Evolutionary conservation across 2,888 invertebrate species (phyloP).

Genomic region (Thecocarcelia acutangulata): DNA sequence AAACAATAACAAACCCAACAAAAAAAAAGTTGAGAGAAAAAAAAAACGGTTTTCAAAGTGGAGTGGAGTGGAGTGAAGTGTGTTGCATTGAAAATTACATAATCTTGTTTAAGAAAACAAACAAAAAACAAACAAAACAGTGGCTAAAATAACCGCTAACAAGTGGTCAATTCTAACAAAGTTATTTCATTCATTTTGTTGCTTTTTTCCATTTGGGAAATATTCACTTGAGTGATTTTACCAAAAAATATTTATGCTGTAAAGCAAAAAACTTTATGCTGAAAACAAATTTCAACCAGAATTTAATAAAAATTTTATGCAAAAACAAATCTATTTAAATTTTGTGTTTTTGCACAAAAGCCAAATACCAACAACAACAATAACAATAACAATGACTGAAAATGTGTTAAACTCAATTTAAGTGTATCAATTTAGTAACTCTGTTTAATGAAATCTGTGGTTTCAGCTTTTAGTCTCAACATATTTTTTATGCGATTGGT

Average conservation of each 20-base stretch:
- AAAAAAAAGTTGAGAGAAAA: slow-evolving; percentile 14
- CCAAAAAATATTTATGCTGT: slow-evolving; percentile 69
- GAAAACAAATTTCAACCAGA: slow-evolving; percentile 27
- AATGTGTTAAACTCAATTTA: slow-evolving; percentile 27
- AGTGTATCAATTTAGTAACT: slow-evolving; percentile 17
- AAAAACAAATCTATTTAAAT: slow-evolving; percentile 15
- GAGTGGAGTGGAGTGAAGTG: slow-evolving; percentile 48
- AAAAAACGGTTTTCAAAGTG: slow-evolving; percentile 50
- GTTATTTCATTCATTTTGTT: slow-evolving; percentile 38
- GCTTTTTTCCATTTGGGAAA: slow-evolving; percentile 76
- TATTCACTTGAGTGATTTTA: slow-evolving; percentile 80
- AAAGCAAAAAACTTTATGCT: neutral
- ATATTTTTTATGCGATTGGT: neutral
- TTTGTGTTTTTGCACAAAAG: neutral
- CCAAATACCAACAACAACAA: neutral
- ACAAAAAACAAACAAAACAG: slow-evolving; percentile 55
- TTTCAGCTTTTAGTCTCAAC: slow-evolving; percentile 13
- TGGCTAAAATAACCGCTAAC: slow-evolving; percentile 60
- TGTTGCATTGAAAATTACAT: slow-evolving; percentile 66
- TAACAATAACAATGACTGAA: neutral
- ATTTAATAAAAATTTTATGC: slow-evolving; percentile 18
- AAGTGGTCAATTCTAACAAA: slow-evolving; percentile 67
- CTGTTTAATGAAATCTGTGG: slow-evolving; percentile 24
- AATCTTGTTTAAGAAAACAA: slow-evolving; percentile 63
- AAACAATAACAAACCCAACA: slow-evolving; percentile 24